Percentiles rank a stretch among this genome's conserved stretches.
Conservation (phyloP, 2,888 invertebrate species). For the Leucania comma region DNA sequence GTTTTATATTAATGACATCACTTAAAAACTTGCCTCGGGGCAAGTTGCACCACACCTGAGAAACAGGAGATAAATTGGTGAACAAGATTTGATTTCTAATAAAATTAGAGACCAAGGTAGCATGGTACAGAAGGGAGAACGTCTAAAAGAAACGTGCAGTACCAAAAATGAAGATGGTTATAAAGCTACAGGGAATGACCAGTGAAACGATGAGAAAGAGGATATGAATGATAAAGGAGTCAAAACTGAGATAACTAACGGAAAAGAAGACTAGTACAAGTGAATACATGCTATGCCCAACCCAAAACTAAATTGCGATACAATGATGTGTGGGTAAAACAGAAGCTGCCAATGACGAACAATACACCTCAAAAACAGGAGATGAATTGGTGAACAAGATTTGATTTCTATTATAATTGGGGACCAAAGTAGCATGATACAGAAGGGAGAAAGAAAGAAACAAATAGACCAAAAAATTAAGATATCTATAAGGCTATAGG, state of each 20-base stretch:
- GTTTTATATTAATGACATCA: conserved; percentile 59
- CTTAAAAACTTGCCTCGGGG: conserved; percentile 3
- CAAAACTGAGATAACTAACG: not conserved
- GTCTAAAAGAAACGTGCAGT: not conserved
- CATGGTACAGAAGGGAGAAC: not conserved
- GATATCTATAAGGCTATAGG: no score
- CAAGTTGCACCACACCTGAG: not conserved
- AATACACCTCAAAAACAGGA: not conserved
- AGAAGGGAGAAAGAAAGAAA: no score
- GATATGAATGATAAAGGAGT: not conserved
- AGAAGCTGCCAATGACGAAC: not conserved
- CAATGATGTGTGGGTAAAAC: not conserved
- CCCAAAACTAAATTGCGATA: not conserved
- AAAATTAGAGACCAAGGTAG: not conserved
- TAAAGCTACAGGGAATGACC: not conserved
- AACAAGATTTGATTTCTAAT: conserved; percentile 4
- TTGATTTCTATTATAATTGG: no score
- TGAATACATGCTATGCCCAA: not conserved
- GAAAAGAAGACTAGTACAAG: no score
- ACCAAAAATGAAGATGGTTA: not conserved
- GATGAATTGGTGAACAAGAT: no score
- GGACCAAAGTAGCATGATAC: no score
- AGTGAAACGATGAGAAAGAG: not conserved
- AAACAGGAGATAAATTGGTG: not conserved
- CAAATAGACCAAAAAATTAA: not conserved